Conservation (phyloP, 1,140 invertebrate species). For the Drosophila azteca region DNA sequence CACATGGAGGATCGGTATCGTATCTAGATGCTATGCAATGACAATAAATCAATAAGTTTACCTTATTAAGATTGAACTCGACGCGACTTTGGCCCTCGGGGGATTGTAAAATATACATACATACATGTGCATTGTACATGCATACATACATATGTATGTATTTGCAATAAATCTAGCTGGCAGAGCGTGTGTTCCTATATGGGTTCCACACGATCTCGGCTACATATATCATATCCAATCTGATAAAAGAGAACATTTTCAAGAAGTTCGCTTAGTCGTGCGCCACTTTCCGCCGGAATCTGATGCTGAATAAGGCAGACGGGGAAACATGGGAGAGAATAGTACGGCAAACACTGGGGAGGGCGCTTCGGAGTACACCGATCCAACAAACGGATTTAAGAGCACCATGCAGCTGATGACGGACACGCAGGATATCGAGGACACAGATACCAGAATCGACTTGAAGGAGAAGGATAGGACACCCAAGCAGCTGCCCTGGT, state of each 20-base stretch:
- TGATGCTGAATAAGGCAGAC: constrained; percentile 3
- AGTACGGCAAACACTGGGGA: constrained; percentile 16
- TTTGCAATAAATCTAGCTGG: constrained; percentile 24
- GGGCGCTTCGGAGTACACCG: background rate
- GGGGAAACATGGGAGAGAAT: constrained; percentile 13
- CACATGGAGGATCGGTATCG: background rate
- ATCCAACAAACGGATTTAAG: constrained; percentile 1
- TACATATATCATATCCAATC: constrained; percentile 23
- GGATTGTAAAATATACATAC: constrained; percentile 6
- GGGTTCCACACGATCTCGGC: background rate
- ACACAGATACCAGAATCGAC: constrained; percentile 3
- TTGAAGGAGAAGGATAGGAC: constrained; percentile 7
- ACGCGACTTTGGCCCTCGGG: constrained; percentile 21
- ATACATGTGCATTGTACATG: background rate
- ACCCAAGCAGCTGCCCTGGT: constrained; percentile 58
- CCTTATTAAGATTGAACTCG: constrained; percentile 21
- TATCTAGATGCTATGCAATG: constrained; percentile 10
- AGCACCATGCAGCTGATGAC: constrained; percentile 19
- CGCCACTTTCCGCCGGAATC: constrained; percentile 14
- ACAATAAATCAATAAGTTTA: constrained; percentile 29
- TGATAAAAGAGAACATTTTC: constrained; percentile 14
- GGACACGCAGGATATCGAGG: background rate
- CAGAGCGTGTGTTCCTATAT: too few species aligned
- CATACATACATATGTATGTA: background rate
- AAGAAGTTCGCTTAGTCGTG: constrained; percentile 9